These are phyloP conservation scores for Arge pagana DNA, from an alignment of 2,888 invertebrate genomes.

Conservation along the genomic window DNA sequence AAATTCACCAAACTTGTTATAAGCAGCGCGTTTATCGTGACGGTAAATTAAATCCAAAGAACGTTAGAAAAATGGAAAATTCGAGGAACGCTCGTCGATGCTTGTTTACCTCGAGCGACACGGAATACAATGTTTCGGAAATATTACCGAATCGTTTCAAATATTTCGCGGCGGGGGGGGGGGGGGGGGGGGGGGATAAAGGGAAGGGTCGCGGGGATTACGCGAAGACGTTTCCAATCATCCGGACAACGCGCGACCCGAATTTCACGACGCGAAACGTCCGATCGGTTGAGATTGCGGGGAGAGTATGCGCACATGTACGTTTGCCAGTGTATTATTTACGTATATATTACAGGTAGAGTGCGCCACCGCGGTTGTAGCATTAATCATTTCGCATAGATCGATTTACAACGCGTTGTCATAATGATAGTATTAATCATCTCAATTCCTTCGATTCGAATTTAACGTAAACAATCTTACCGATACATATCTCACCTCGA, in stretches of 20 bases:
- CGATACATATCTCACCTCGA: constrained; percentile 15
- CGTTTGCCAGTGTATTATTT: too few relatives aligned
- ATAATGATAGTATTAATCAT: constrained; percentile 33
- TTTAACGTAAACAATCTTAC: constrained; percentile 14
- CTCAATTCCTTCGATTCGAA: constrained; percentile 43
- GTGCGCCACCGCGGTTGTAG: constrained; percentile 40
- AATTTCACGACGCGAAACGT: too few relatives aligned
- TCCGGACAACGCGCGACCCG: constrained; percentile 28
- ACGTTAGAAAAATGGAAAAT: too few relatives aligned
- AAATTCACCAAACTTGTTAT: too few relatives aligned
- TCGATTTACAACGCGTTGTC: constrained; percentile 48
- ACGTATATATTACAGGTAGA: constrained; percentile 29
- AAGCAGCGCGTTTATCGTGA: too few relatives aligned
- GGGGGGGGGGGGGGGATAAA: too few relatives aligned
- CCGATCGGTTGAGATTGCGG: too few relatives aligned
- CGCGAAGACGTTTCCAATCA: constrained; percentile 19
- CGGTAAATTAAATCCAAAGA: too few relatives aligned
- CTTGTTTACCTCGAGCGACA: neutral
- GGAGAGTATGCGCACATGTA: too few relatives aligned
- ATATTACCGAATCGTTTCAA: too few relatives aligned
- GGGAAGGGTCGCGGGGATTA: constrained; percentile 21
- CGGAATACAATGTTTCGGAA: neutral
- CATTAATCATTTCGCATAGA: constrained; percentile 48
- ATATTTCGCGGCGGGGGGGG: too few relatives aligned
- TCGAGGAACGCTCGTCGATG: neutral